Evolutionary conservation across 2,113 vertebrate genomes (phyloP), one percentile per base, ranked within the genome.

Genomic region (Lophius piscatorius): DNA sequence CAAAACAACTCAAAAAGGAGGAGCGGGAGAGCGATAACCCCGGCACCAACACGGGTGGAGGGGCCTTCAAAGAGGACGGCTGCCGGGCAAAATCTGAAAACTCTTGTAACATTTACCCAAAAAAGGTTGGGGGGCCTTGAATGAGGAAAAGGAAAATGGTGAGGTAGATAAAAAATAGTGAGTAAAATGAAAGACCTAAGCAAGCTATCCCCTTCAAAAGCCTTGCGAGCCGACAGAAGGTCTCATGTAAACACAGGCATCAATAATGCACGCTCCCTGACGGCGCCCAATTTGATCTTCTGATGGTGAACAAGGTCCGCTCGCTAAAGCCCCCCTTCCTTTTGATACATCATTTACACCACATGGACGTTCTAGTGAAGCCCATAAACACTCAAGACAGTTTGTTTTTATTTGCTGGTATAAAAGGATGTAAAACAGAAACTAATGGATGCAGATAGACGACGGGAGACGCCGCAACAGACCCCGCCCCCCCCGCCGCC

Each of bases 231-330:
- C 6, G 36, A 39, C n/a, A 39, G 10, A 17, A 18, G 21, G 83
- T 64, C 65, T 82, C 38, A 61, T 54, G 50, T 70, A 83, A 91
- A 89, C 86, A 89, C 42, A 55, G 41, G 20, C 72, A 88, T 91
- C 69, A 83, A 90, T 88, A 90, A 90, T 89, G 78, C 76, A 91
- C 38, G 41, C 7, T 52, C 39, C 48, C 35, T 46, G 62, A 72
- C 54, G 63, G 60, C 21, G 6, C 41, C 66, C 39, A 49, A 73
- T 81, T 70, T 76, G 56, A 87, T 80, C 64, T 47, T 60, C 55
- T 3, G 66, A 60, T 40, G 52, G 63, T 20, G 31, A 66, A 70
- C 48, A 46, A 48, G 61, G 42, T 58, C 36, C 50, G 61, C 38
- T 34, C 54, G 63, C 20, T 18, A 62, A 57, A 35, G 59, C 26